Conservation (phyloP, 2,888 invertebrate genomes). For the Piscicola geometra region DNA sequence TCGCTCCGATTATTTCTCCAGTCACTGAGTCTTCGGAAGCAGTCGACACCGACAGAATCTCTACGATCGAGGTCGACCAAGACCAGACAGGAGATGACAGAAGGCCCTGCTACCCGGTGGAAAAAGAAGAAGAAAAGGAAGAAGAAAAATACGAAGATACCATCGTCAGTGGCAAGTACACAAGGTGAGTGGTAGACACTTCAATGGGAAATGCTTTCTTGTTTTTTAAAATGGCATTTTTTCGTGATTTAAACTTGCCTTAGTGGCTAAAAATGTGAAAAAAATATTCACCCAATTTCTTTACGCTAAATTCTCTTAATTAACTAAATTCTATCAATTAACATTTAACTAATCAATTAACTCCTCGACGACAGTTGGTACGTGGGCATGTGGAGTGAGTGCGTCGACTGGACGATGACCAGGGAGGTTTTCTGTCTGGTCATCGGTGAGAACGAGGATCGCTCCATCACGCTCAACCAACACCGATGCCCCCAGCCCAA, state of each 20-base stretch:
- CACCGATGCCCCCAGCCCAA: conserved; percentile 25
- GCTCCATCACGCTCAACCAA: conserved; percentile 17
- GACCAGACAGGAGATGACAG: background rate
- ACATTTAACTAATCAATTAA: too few species aligned
- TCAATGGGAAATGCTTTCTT: too few species aligned
- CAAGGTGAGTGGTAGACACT: conserved; percentile 18
- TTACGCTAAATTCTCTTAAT: too few species aligned
- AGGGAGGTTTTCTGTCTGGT: conserved; percentile 30
- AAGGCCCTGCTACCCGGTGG: background rate
- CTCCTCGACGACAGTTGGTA: conserved; percentile 7
- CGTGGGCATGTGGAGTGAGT: conserved; percentile 22
- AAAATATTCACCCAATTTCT: too few species aligned
- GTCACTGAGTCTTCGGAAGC: too few species aligned
- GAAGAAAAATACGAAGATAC: conserved; percentile 15
- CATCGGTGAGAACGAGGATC: background rate
- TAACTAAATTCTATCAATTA: too few species aligned
- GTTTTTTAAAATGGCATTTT: too few species aligned
- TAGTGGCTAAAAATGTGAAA: too few species aligned
- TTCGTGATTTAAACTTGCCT: too few species aligned
- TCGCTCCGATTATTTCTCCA: too few species aligned
- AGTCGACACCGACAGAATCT: too few species aligned
- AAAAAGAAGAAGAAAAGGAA: conserved; percentile 3
- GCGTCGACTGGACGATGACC: conserved; percentile 11
- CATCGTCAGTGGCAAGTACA: conserved; percentile 21
- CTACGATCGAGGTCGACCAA: too few species aligned